Evolutionary conservation across 92 coral and sea anemone species (phyloP).

Genomic region (Umimayanthus kanabou): DNA sequence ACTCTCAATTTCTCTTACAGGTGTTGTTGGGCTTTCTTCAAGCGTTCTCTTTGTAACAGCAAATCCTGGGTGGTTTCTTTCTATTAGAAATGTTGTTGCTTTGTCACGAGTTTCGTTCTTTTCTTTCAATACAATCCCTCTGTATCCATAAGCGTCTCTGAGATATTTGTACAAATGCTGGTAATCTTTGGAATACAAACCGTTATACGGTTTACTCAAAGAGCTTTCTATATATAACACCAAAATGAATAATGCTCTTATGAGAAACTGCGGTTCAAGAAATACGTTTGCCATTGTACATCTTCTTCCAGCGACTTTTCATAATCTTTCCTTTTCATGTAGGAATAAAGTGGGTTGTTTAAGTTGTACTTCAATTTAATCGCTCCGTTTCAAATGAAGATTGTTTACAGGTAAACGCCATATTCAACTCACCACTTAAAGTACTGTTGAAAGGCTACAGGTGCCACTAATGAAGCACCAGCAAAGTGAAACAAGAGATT

Average conservation of each 20-base stretch:
- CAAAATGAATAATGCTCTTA: not conserved
- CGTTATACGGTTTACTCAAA: conserved; percentile 21
- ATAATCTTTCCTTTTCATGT: not conserved
- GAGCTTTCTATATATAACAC: not conserved
- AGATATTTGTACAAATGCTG: conserved; percentile 60
- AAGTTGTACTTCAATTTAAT: not conserved
- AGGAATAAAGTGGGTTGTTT: not conserved
- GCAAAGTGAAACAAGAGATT: not conserved
- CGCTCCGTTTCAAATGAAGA: not conserved
- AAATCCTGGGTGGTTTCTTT: conserved; percentile 71
- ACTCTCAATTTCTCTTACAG: conserved; percentile 65
- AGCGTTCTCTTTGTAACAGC: conserved; percentile 72
- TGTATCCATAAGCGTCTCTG: conserved; percentile 43
- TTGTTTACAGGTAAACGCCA: not conserved
- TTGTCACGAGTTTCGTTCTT: conserved; percentile 10
- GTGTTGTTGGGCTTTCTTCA: conserved; percentile 67
- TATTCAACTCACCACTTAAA: not conserved
- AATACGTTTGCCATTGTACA: not conserved
- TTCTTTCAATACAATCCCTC: conserved; percentile 66
- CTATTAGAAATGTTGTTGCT: conserved; percentile 54
- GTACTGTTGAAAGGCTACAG: not conserved
- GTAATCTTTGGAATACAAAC: conserved; percentile 34
- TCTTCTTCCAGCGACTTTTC: not conserved
- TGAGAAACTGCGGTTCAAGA: not conserved
- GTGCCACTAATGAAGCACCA: conserved; percentile 8